Evolutionary conservation across 1,140 invertebrate genomes (phyloP).

Genomic region (Drosophila dunni): DNA sequence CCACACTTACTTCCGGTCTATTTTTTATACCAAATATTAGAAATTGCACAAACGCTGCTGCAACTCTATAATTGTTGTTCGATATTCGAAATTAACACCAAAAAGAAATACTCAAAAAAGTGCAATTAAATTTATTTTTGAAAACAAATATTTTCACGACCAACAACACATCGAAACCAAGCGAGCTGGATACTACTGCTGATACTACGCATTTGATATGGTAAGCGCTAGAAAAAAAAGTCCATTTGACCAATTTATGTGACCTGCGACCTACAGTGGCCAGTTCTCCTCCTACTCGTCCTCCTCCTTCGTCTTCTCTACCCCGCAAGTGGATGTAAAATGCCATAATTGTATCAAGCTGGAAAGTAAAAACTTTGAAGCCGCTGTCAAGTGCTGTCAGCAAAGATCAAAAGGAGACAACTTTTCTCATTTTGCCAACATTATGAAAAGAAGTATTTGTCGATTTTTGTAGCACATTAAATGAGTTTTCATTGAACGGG

Average conservation of each 20-base stretch:
- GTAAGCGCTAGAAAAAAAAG: slow-evolving; percentile 51
- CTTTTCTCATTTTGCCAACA: slow-evolving; percentile 67
- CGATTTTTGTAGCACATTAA: slow-evolving; percentile 38
- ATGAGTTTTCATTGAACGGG: slow-evolving; percentile 79
- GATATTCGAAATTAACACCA: slow-evolving; percentile 10
- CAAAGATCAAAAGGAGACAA: slow-evolving; percentile 72
- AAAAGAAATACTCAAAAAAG: slow-evolving; percentile 26
- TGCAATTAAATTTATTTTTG: slow-evolving; percentile 22
- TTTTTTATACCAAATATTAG: slow-evolving; percentile 49
- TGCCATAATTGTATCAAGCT: slow-evolving; percentile 16
- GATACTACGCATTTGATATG: slow-evolving; percentile 42
- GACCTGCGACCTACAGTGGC: background rate
- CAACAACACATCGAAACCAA: background rate
- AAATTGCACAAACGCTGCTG: slow-evolving; percentile 9
- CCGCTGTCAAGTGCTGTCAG: slow-evolving; percentile 26
- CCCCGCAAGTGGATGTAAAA: background rate
- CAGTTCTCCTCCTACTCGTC: background rate
- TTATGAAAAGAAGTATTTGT: slow-evolving; percentile 10
- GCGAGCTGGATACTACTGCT: slow-evolving; percentile 11
- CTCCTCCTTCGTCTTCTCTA: background rate
- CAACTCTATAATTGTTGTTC: background rate
- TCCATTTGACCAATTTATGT: slow-evolving; percentile 18
- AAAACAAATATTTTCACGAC: slow-evolving; percentile 3
- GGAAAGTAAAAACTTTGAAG: slow-evolving; percentile 40
- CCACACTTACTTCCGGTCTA: slow-evolving; percentile 75